Conservation (phyloP, 1,140 invertebrate genomes). For the Aphaenogaster rudis region DNA sequence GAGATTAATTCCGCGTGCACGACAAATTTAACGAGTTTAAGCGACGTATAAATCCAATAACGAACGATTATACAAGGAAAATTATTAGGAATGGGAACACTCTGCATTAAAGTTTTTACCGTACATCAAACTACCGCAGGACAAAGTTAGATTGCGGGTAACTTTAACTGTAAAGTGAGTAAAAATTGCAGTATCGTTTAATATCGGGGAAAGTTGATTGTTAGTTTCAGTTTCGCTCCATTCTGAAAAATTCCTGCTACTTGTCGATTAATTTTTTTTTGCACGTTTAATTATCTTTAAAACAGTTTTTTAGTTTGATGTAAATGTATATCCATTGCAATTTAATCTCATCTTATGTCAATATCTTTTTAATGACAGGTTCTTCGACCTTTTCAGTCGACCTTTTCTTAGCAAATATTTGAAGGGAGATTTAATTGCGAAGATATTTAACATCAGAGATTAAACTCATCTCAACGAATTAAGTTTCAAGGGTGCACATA, state of each 20-base stretch:
- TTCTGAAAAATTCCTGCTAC: not conserved
- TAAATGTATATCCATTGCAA: not conserved
- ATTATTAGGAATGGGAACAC: constrained; percentile 3
- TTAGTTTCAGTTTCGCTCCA: not conserved
- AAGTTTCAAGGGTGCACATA: constrained; percentile 23
- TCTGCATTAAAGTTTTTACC: constrained; percentile 41
- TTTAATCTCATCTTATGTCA: not conserved
- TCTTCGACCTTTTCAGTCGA: not conserved
- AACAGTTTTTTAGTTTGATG: constrained; percentile 16
- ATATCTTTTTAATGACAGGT: not conserved
- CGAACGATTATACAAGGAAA: constrained; percentile 12
- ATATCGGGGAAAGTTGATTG: constrained; percentile 37
- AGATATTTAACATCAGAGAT: constrained; percentile 42
- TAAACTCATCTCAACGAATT: constrained; percentile 51
- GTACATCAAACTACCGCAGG: not conserved
- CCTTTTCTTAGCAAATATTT: constrained; percentile 51
- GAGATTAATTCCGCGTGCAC: constrained; percentile 32
- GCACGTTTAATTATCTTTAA: not conserved
- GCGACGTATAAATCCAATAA: constrained; percentile 26
- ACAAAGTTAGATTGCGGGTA: constrained; percentile 36
- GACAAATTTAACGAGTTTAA: constrained; percentile 36
- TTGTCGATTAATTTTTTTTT: constrained; percentile 29
- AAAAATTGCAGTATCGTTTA: constrained; percentile 33
- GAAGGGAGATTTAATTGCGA: constrained; percentile 30
- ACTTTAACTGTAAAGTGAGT: constrained; percentile 18